Evolutionary conservation across 2,888 invertebrate species (phyloP).

Genomic region (Griposia aprilina): DNA sequence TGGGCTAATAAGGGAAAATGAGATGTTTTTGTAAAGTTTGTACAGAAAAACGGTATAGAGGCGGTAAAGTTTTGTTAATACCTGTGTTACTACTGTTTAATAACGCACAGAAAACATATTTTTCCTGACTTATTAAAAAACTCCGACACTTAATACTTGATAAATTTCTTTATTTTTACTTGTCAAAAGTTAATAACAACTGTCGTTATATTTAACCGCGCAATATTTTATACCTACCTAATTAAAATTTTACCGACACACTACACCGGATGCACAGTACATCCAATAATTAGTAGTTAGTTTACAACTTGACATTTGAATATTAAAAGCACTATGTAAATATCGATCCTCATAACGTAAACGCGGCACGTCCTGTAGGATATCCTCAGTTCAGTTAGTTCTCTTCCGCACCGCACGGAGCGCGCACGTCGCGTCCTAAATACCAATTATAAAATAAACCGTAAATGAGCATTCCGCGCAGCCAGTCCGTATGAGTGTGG

Average conservation of each 20-base stretch:
- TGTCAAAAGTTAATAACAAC: not conserved
- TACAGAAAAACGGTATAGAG: not conserved
- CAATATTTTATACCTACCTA: not conserved
- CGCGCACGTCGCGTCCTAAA: slow-evolving; percentile 83
- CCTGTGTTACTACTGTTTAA: not conserved
- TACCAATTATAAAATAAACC: slow-evolving; percentile 80
- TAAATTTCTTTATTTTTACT: not conserved
- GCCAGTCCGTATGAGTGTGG: slow-evolving; percentile 69
- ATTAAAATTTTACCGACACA: slow-evolving; percentile 31
- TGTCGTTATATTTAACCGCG: not conserved
- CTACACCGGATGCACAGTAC: slow-evolving; percentile 57
- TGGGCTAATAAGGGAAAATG: slow-evolving; percentile 8
- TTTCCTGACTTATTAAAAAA: not conserved
- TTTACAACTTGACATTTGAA: slow-evolving; percentile 78
- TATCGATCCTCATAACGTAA: slow-evolving; percentile 88
- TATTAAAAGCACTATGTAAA: slow-evolving; percentile 89
- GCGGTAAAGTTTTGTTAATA: not conserved
- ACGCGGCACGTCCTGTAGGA: slow-evolving; percentile 87
- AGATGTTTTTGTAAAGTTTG: not conserved
- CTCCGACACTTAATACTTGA: not conserved
- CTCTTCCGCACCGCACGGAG: slow-evolving; percentile 84
- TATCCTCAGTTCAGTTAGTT: slow-evolving; percentile 85
- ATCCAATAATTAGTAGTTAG: slow-evolving; percentile 69
- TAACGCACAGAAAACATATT: not conserved
- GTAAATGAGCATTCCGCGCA: slow-evolving; percentile 73